phyloP scores from a whole-genome alignment of 2,797 vertebrate species.

The Cebuella pygmaea region DNA sequence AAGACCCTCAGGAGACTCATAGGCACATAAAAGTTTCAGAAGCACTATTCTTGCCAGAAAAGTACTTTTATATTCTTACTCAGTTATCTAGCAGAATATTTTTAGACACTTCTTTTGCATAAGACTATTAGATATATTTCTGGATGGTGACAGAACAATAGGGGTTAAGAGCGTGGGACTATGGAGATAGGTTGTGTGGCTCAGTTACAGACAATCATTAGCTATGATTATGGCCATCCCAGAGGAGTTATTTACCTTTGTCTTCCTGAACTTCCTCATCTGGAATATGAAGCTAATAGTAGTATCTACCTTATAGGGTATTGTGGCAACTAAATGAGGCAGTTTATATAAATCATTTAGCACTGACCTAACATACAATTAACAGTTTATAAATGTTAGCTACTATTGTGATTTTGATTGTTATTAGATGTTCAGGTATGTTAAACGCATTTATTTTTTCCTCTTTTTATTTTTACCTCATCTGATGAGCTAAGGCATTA shows the following conservation, averaged over 20 bases:
- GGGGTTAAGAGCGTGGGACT: not conserved
- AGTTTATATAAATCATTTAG: not conserved
- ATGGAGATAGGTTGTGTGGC: not conserved
- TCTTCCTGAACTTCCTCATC: not conserved
- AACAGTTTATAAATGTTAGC: not conserved
- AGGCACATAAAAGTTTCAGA: not conserved
- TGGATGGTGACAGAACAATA: not conserved
- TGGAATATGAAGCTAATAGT: not conserved
- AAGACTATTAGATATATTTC: not conserved
- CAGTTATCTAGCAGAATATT: not conserved
- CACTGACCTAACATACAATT: not conserved
- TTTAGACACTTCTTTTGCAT: not conserved
- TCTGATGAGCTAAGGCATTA: conserved; percentile 31
- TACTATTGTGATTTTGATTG: not conserved
- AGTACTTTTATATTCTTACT: not conserved
- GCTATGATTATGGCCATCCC: not conserved
- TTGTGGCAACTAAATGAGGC: not conserved
- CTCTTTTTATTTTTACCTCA: not conserved
- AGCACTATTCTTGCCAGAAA: not conserved
- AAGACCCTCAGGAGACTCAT: not conserved
- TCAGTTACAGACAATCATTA: not conserved
- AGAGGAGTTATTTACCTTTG: not conserved
- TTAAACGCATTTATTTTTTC: not conserved
- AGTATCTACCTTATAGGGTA: not conserved
- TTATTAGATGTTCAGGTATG: not conserved